Evolutionary conservation across 2,797 vertebrate species (phyloP), one percentile per base, ranked within the genome.

Genomic region (Cossypha dichroa): DNA sequence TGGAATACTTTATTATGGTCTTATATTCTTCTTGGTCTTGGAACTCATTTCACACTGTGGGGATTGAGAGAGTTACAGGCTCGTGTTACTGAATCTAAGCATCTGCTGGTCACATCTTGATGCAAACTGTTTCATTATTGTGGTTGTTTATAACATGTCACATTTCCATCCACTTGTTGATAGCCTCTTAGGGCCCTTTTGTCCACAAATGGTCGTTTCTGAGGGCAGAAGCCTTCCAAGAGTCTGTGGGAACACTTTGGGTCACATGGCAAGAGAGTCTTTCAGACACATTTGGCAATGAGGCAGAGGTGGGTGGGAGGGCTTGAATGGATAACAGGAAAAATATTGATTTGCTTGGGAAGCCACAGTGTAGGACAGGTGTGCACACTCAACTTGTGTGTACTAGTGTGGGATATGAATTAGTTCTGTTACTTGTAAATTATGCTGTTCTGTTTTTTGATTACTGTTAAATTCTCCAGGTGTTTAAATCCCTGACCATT

Each of bases 221-320:
- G 76, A 80, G 36, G 52, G n/a, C 10, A 4, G 15, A 36, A 41
- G 51, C 23, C 15, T 85, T 75, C 63, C 17, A 25, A 7, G 31
- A 48, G 22, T 21, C 43, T 40, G 2, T 13, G 51, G 49, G 62
- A 85, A 15, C 9, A 0, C 33, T 64, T 68, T 4, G 10, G 64
- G 43, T 56, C 13, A 1, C 5, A 10, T 7, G 29, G 33, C 52
- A 41, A 22, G 46, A 54, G 22, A 4, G 14, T 72, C 10, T 48
- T 56, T 34, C 25, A 11, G 41, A 18, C 10, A 3, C 0, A 1
- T 17, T 38, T 66, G 49, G 28, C 48, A 33, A 0, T 40, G 49
- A 84, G 45, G 31, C 22, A 22, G 68, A 10, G 25, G 48, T 25
- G 43, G 56, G 16, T 64, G n/a, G 31, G 48, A 64, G 41, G 46